Conservation (phyloP, 1,140 invertebrate species). For the Helicoverpa zea region DNA sequence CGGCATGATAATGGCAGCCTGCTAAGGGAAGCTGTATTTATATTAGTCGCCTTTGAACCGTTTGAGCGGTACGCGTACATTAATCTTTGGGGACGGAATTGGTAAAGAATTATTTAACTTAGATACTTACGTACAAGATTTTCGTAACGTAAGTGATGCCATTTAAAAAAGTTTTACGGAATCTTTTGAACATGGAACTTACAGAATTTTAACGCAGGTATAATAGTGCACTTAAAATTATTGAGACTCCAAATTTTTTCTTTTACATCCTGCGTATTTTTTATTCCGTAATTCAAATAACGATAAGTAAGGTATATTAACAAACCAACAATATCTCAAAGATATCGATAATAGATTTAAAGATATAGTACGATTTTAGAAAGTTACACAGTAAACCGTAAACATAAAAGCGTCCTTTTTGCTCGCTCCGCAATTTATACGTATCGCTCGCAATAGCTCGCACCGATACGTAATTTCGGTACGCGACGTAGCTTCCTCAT, state of each 20-base stretch:
- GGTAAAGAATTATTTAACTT: slow-evolving; percentile 8
- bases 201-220: too few species aligned
- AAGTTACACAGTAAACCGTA: background rate
- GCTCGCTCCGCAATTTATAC: background rate
- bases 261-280: too few species aligned
- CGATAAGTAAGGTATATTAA: too few species aligned
- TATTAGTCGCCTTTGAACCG: slow-evolving; percentile 11
- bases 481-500: background rate
- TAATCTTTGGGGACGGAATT: slow-evolving; percentile 21
- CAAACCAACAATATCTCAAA: too few species aligned
- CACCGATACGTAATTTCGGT: slow-evolving; percentile 8
- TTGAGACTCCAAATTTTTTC: too few species aligned
- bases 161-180: too few species aligned
- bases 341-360: too few species aligned
- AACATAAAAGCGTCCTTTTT: background rate
- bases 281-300: too few species aligned
- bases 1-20: slow-evolving; percentile 50
- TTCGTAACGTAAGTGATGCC: too few species aligned
- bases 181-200: too few species aligned
- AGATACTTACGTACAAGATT: background rate
- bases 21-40: slow-evolving; percentile 21
- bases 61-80: slow-evolving; percentile 15
- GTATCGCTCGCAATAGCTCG: slow-evolving; percentile 12
- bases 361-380: too few species aligned
- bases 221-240: too few species aligned